Evolutionary conservation across 2,797 vertebrate genomes (phyloP).

Genomic region (Lates japonicus): DNA sequence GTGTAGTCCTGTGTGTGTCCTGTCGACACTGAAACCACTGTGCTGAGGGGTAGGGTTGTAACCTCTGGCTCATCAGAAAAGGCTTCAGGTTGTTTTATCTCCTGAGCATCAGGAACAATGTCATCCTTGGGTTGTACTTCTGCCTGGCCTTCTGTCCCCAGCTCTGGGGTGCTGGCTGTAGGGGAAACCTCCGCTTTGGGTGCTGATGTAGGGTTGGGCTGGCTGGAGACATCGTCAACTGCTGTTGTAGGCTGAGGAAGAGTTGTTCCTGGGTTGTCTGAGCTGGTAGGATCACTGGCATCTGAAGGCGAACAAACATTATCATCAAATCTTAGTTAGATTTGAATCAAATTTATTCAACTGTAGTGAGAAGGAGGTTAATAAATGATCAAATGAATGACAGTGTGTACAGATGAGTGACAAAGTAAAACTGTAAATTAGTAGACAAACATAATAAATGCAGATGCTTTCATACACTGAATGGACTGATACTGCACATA

Average conservation of each 20-base stretch:
- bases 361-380: neutral
- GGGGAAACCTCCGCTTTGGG: constrained; percentile 24
- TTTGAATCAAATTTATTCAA: neutral
- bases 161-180: neutral
- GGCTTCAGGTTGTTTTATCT: neutral
- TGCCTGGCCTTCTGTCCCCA: neutral
- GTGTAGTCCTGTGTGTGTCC: constrained; percentile 10
- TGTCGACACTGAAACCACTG: constrained; percentile 15
- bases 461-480: neutral
- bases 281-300: neutral
- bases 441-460: neutral
- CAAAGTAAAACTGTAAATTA: neutral
- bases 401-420: neutral
- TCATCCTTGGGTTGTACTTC: neutral
- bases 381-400: neutral
- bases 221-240: neutral
- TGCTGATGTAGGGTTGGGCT: constrained; percentile 13
- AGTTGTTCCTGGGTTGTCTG: constrained; percentile 15
- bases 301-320: constrained; percentile 46
- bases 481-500: neutral
- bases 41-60: neutral
- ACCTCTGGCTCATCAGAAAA: constrained; percentile 33
- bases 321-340: neutral
- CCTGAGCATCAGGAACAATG: neutral
- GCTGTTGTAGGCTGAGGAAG: constrained; percentile 32